Percentiles rank a stretch among this genome's conserved stretches.
These are phyloP conservation scores for Gymnodraco acuticeps DNA, from an alignment of 2,797 vertebrate genomes.

Conservation along the genomic window DNA sequence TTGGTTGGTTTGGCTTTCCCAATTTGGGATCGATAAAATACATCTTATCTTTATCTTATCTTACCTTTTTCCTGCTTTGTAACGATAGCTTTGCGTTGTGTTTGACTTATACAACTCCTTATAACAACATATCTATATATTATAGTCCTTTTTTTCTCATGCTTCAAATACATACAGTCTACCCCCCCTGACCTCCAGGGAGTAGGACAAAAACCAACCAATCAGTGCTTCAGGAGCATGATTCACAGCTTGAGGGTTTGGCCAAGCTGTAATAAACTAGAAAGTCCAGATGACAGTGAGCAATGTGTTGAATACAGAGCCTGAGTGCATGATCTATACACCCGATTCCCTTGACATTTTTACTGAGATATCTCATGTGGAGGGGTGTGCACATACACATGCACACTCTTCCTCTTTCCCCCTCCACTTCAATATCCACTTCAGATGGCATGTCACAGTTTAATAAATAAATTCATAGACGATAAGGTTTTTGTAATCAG, in stretches of 20 bases:
- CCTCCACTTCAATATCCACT: constrained; percentile 23
- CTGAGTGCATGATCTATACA: constrained; percentile 50
- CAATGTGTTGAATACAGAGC: constrained; percentile 44
- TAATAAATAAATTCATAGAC: constrained; percentile 67
- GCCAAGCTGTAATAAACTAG: constrained; percentile 29
- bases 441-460: constrained; percentile 35
- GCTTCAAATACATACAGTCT: background rate
- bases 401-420: constrained; percentile 10
- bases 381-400: constrained; percentile 1
- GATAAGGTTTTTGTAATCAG: constrained; percentile 26
- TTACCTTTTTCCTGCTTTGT: background rate
- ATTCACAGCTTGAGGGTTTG: constrained; percentile 35
- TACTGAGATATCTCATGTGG: constrained; percentile 29
- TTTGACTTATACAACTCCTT: background rate
- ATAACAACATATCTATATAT: background rate
- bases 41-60: too few relatives aligned
- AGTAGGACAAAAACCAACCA: constrained; percentile 25
- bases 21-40: too few relatives aligned
- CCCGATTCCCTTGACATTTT: constrained; percentile 35
- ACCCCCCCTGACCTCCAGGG: background rate
- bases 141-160: background rate
- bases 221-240: constrained; percentile 33
- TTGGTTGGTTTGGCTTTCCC: background rate
- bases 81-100: background rate
- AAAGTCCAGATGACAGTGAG: constrained; percentile 54